Conservation (phyloP, 2,113 vertebrate genomes). For the Hyla sarda region DNA sequence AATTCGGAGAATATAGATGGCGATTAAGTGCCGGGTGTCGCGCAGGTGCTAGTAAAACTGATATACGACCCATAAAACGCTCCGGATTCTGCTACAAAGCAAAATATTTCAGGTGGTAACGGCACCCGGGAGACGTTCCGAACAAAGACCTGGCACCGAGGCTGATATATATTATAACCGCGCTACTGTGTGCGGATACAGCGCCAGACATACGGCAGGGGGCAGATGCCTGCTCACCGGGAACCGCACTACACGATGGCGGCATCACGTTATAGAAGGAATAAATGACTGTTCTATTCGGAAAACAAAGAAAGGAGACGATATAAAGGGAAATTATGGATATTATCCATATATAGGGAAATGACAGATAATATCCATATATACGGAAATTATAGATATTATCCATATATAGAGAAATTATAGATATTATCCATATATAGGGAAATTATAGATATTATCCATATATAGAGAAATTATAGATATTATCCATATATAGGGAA, state of each 20-base stretch:
- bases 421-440: too few relatives aligned
- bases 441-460: too few relatives aligned
- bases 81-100: conserved; percentile 31
- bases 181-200: not conserved
- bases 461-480: too few relatives aligned
- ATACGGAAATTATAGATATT: too few relatives aligned
- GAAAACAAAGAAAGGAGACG: too few relatives aligned
- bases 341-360: too few relatives aligned
- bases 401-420: too few relatives aligned
- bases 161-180: not conserved
- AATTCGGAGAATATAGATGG: not conserved
- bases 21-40: conserved; percentile 24
- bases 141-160: conserved; percentile 22
- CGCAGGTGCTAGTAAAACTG: conserved; percentile 35
- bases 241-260: not conserved
- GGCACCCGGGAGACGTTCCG: conserved; percentile 3
- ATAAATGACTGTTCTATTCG: not conserved
- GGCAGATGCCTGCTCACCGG: not conserved
- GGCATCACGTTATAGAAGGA: not conserved
- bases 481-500: too few relatives aligned
- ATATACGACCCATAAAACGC: conserved; percentile 37
- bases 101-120: conserved; percentile 39
- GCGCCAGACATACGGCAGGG: not conserved
- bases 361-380: too few relatives aligned
- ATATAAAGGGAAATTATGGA: too few relatives aligned